Base-by-base conservation (phyloP, 2,888 invertebrate genomes). In the Orthonychiurus folsomi region DNA sequence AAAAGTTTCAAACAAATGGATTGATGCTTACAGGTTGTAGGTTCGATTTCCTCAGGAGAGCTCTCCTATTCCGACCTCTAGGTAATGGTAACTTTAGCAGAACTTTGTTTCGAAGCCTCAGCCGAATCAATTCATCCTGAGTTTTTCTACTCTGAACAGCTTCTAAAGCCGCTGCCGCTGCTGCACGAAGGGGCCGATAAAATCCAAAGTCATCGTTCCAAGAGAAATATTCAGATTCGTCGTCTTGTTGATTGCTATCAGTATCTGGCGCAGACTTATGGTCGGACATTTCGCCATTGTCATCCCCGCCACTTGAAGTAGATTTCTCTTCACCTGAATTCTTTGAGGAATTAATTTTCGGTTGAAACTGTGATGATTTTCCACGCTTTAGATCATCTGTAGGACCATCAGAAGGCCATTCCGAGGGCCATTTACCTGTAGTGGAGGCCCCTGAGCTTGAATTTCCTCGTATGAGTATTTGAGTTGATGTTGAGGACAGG, bases 121-220 rank as follows among this genome's bases (percentile, higher is more conserved):
- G 12, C 2, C 25, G 21, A 24, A 23, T 12, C 5, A 55, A 3
- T 23, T 55, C 55, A 23, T 55, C 23, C 52, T n/a, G n/a, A 52
- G 52, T 55, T 24, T 24, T 21, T 24, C 24, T 55, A 9, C 37
- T 15, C 5, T 37, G 37, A 37, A 37, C 37, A 37, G 37, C 37
- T 15, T 37, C 37, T 15, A 37, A 9, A 9, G 55, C 55, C 25
- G 55, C 55, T 2, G 55, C 55, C 21, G 55, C 55, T 23, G 55
- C 55, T 24, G 55, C 55, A 5, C 55, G 2, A 15, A 55, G 12
- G 24, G 55, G 55, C 15, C 55, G 55, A 24, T 55, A 55, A 3
- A n/a, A 21, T 12, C 25, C 21, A 55, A 24, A 24, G 21, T 55
- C 55, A 55, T 55, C 55, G 5, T 3, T 9, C 37, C 37, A 37